These are phyloP conservation scores for Corythucha ciliata DNA, from an alignment of 2,888 invertebrate species.

Conservation along the genomic window DNA sequence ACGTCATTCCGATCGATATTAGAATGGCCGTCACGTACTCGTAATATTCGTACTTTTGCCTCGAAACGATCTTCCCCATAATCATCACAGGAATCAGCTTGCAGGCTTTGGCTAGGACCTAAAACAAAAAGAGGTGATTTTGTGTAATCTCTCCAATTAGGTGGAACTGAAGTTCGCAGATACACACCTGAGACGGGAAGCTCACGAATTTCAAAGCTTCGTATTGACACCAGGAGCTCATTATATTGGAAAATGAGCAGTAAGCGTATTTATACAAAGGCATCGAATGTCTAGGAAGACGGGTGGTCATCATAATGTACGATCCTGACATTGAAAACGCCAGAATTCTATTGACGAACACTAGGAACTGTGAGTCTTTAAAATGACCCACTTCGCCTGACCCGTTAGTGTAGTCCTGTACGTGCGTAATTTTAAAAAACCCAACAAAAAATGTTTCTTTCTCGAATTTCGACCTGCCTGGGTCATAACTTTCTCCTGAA, in stretches of 20 bases:
- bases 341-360: conserved; percentile 86
- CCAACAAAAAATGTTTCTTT: conserved; percentile 31
- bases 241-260: conserved; percentile 92
- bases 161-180: neutral
- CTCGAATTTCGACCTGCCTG: too few relatives aligned
- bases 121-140: conserved; percentile 30
- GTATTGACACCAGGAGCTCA: conserved; percentile 99
- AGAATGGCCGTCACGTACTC: conserved; percentile 85
- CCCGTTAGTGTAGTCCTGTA: conserved; percentile 55
- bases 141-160: neutral
- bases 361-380: conserved; percentile 91
- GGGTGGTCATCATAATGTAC: conserved; percentile 50
- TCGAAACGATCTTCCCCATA: conserved; percentile 89
- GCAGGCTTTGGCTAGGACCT: conserved; percentile 91
- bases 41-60: conserved; percentile 73
- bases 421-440: too few relatives aligned
- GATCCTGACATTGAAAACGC: conserved; percentile 65
- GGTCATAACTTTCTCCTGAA: conserved; percentile 99
- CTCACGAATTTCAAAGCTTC: conserved; percentile 97
- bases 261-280: conserved; percentile 92
- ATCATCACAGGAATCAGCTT: conserved; percentile 97
- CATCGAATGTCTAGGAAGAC: conserved; percentile 63
- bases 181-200: conserved; percentile 84
- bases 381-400: conserved; percentile 61
- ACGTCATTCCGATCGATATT: conserved; percentile 85